Base-by-base conservation (phyloP, 2,888 invertebrate species). In the Esperia sulphurella region DNA sequence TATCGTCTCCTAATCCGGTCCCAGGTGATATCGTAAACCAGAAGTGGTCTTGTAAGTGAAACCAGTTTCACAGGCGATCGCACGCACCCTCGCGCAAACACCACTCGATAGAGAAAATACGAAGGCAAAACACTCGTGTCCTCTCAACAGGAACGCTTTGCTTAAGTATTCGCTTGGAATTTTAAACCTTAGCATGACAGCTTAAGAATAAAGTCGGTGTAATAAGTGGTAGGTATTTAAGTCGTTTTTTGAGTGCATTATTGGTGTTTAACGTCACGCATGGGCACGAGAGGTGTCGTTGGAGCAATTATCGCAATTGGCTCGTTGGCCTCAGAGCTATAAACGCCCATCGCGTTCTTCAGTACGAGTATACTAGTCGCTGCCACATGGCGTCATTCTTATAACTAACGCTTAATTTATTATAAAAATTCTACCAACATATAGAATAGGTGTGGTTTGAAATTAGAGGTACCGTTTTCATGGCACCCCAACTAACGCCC, bases 241-340 rank as follows among this genome's bases (percentile, higher is more conserved):
- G 79, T 48, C 66, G 65, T 78, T 72, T 75, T 72, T 68, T 54
- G 62, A 57, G 59, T 63, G 61, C 60, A 53, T 59, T 53, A 58
- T 54, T 65, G 63, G 56, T 61, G 68, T 76, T 81, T 79, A 80
- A 75, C 78, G 82, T 83, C 83, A 83, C 84, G 82, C 81, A 82
- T 79, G 79, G 70, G 69, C 77, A 79, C 67, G 72, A 83, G 83
- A 86, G 85, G 87, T 87, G 87, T 85, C 84, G 80, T 78, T 79
- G 75, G 68, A 65, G 79, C 83, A 88, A 89, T 89, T 88, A 88
- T 81, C 73, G 82, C 87, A 88, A 89, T 88, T 89, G 88, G 88
- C 85, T 81, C 80, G 80, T 77, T 80, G 80, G 82, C 75, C 80
- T 80, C 76, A 70, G 68, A 75, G 74, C 71, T 71, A 77, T 77